Evolutionary conservation across 2,113 vertebrate genomes (phyloP).

Genomic region (Diadophis punctatus): DNA sequence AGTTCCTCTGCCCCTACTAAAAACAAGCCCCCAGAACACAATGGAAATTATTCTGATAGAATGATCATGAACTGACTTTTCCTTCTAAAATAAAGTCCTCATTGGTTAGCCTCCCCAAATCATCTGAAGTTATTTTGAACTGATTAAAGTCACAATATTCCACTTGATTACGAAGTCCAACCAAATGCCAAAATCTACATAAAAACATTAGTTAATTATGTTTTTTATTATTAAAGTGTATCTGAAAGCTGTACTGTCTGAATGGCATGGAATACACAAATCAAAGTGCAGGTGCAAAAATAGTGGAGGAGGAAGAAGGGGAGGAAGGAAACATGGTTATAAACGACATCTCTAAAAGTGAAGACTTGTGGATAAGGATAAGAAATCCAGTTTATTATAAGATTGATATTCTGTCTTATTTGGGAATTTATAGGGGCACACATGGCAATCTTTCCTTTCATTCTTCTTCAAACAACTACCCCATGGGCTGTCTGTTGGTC

Average conservation of each 20-base stretch:
- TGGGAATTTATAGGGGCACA: not conserved
- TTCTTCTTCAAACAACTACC: not conserved
- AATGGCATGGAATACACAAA: not conserved
- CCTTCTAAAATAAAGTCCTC: not conserved
- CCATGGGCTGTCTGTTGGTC: not conserved
- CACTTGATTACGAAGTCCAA: not conserved
- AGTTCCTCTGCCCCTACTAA: not conserved
- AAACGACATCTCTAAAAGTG: not conserved
- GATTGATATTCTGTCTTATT: not conserved
- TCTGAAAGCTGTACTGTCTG: not conserved
- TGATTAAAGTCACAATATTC: slow-evolving; percentile 28
- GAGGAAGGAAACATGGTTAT: not conserved
- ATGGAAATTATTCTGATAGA: slow-evolving; percentile 24
- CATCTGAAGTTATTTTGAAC: slow-evolving; percentile 23
- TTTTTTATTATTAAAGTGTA: not conserved
- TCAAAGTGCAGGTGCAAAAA: not conserved
- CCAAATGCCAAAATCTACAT: slow-evolving; percentile 33
- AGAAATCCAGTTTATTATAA: not conserved
- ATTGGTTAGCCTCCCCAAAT: not conserved
- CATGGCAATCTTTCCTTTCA: not conserved
- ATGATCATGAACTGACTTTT: not conserved
- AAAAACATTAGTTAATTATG: slow-evolving; percentile 19
- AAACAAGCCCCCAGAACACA: slow-evolving; percentile 27
- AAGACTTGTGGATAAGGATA: not conserved
- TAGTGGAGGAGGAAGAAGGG: not conserved